Percentiles rank a stretch among this genome's conserved stretches.
These are phyloP conservation scores for Embiotoca jacksoni DNA, from an alignment of 2,113 vertebrate genomes.

Conservation along the genomic window DNA sequence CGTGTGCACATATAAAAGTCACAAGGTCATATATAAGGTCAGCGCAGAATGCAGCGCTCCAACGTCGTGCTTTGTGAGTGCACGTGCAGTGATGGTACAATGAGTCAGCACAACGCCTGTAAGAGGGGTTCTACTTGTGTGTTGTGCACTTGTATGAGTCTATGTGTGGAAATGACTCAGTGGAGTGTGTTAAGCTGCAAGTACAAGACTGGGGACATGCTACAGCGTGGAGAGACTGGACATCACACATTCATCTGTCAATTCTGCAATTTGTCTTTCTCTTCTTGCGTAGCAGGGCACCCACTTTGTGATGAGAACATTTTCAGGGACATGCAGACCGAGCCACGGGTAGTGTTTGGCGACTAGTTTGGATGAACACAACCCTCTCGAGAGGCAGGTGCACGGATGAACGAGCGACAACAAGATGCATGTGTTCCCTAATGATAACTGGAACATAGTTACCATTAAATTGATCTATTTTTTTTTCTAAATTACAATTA, in stretches of 20 bases:
- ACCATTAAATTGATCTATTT: too few relatives aligned
- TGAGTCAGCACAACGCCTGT: slow-evolving; percentile 67
- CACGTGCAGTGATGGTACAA: slow-evolving; percentile 17
- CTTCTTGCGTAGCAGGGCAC: slow-evolving; percentile 13
- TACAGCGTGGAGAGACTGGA: slow-evolving; percentile 37
- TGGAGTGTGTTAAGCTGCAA: slow-evolving; percentile 54
- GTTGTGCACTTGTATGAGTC: slow-evolving; percentile 38
- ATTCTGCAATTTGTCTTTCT: not conserved
- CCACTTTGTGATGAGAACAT: not conserved
- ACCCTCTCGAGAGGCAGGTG: not conserved
- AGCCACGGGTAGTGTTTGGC: not conserved
- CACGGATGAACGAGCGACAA: not conserved
- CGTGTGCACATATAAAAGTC: slow-evolving; percentile 5
- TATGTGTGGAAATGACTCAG: slow-evolving; percentile 62
- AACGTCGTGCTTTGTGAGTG: slow-evolving; percentile 9
- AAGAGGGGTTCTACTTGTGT: slow-evolving; percentile 46
- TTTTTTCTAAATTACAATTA: not conserved
- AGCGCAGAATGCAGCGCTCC: slow-evolving; percentile 10
- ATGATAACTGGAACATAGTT: not conserved
- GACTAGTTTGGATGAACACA: not conserved
- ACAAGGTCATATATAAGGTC: slow-evolving; percentile 24
- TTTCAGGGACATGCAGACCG: not conserved
- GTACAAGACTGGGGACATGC: slow-evolving; percentile 40
- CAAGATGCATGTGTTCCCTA: not conserved
- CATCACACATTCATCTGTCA: slow-evolving; percentile 32